phyloP scores from a whole-genome alignment of 2,113 vertebrate genomes.

The Fulmarus glacialis region DNA sequence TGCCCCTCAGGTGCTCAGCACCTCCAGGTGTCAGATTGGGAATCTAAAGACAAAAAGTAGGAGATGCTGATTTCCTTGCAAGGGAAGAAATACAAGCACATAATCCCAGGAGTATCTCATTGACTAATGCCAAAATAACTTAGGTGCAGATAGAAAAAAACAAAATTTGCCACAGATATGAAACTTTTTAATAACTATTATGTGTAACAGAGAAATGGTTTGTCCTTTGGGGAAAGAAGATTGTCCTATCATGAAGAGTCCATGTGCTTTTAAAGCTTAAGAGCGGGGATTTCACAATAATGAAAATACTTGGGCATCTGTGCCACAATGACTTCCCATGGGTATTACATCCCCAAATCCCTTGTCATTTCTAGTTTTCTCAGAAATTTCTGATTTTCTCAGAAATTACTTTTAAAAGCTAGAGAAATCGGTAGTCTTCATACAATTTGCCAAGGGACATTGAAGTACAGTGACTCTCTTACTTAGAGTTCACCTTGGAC shows the following conservation, averaged over 20 bases:
- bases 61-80: not conserved
- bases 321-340: not conserved
- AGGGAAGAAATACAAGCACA: not conserved
- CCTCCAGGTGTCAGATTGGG: fast-evolving
- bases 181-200: not conserved
- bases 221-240: not conserved
- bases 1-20: not conserved
- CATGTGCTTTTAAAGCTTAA: not conserved
- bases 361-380: not conserved
- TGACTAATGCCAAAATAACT: not conserved
- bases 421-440: not conserved
- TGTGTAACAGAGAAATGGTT: not conserved
- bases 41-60: not conserved
- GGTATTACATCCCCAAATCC: not conserved
- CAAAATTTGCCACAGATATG: not conserved
- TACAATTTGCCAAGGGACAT: not conserved
- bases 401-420: not conserved
- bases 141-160: not conserved
- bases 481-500: not conserved
- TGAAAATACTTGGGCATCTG: not conserved
- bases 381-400: not conserved
- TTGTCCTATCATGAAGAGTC: not conserved
- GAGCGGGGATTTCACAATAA: not conserved
- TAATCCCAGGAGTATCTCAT: not conserved
- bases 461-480: not conserved